phyloP scores from a whole-genome alignment of 1,140 invertebrate genomes.

The Drosophila sucinea region DNA sequence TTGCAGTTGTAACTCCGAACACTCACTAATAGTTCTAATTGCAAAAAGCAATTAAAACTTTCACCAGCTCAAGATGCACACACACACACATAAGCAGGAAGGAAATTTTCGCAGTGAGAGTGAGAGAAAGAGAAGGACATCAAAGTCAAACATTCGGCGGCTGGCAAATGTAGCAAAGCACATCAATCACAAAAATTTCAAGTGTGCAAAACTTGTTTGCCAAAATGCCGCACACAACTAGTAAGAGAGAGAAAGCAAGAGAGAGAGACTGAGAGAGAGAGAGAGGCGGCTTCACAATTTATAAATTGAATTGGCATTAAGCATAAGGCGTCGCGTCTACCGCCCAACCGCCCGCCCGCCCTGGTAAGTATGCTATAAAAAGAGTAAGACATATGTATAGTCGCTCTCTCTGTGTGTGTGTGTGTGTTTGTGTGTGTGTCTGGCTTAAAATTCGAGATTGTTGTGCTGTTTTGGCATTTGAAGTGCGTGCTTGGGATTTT shows the following conservation, averaged over 20 bases:
- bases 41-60: constrained; percentile 82
- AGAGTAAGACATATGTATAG: constrained; percentile 30
- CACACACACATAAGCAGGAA: constrained; percentile 33
- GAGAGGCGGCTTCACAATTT: constrained; percentile 48
- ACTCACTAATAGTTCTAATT: constrained; percentile 82
- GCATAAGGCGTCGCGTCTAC: constrained; percentile 54
- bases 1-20: constrained; percentile 69
- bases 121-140: constrained; percentile 57
- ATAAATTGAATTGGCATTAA: constrained; percentile 80
- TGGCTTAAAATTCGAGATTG: constrained; percentile 53
- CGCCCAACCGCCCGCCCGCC: not conserved
- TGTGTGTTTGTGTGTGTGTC: constrained; percentile 18
- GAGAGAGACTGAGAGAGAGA: not conserved
- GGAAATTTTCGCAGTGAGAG: constrained; percentile 44
- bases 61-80: constrained; percentile 73
- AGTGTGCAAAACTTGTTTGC: constrained; percentile 78
- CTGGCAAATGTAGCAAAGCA: constrained; percentile 66
- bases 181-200: constrained; percentile 82
- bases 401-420: not conserved
- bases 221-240: constrained; percentile 47
- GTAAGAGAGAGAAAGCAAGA: not conserved
- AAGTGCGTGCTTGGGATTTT: constrained; percentile 54
- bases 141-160: constrained; percentile 70
- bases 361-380: constrained; percentile 71
- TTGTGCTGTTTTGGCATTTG: constrained; percentile 60